A percentile compares a stretch with the other conserved stretches of the same genome.
phyloP scores from a whole-genome alignment of 2,888 invertebrate genomes.

The Mantis religiosa region DNA sequence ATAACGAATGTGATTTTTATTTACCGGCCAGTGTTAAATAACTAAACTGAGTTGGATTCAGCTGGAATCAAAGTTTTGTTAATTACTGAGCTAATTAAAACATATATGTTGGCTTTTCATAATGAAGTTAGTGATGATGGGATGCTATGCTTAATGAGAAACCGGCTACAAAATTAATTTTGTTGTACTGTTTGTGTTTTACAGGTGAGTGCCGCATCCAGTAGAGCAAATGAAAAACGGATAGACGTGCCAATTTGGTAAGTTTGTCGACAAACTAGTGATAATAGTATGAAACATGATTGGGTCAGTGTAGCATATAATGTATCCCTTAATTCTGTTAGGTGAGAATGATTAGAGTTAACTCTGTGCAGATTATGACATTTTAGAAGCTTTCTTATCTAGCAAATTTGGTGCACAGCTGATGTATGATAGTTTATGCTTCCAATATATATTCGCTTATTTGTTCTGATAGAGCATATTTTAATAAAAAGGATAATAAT shows the following conservation, averaged over 20 bases:
- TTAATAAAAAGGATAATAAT: too few species aligned
- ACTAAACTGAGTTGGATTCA: not conserved
- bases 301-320: too few species aligned
- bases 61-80: not conserved
- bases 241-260: not conserved
- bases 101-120: not conserved
- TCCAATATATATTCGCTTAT: too few species aligned
- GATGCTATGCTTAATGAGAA: not conserved
- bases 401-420: too few species aligned
- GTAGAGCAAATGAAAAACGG: not conserved
- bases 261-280: not conserved
- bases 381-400: too few species aligned
- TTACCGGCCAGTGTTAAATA: not conserved
- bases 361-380: too few species aligned
- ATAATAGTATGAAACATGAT: not conserved
- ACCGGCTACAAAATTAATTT: not conserved
- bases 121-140: not conserved
- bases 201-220: not conserved
- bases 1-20: not conserved
- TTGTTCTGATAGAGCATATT: too few species aligned
- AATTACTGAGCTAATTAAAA: not conserved
- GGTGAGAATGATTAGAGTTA: too few species aligned
- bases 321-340: too few species aligned
- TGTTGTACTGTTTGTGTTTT: not conserved
- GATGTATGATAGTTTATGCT: too few species aligned